A percentile compares a stretch with the other conserved stretches of the same genome.
These are phyloP conservation scores for Altica lythri DNA, from an alignment of 2,888 invertebrate genomes.

Conservation along the genomic window DNA sequence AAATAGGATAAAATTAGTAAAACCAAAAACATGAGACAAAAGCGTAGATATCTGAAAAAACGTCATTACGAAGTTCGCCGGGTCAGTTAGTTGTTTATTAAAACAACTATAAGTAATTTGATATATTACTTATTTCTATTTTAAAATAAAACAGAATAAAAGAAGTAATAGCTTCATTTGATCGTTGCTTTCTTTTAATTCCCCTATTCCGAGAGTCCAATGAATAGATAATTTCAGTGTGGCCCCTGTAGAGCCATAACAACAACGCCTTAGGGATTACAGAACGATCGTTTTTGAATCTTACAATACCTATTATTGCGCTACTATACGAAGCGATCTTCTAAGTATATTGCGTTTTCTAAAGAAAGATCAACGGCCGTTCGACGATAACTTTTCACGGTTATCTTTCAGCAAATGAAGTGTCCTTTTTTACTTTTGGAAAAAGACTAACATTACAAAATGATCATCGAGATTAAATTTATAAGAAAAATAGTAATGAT, in stretches of 20 bases:
- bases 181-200: slow-evolving; percentile 11
- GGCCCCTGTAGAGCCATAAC: slow-evolving; percentile 24
- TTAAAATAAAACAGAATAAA: not conserved
- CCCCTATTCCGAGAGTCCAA: not conserved
- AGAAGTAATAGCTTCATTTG: not conserved
- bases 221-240: slow-evolving; percentile 14
- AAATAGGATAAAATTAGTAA: too few species aligned
- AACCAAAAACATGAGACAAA: too few species aligned
- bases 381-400: slow-evolving; percentile 39
- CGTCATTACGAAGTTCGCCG: too few species aligned
- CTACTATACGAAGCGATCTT: slow-evolving; percentile 38
- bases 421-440: too few species aligned
- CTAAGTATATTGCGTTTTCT: slow-evolving; percentile 53
- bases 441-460: too few species aligned
- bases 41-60: too few species aligned
- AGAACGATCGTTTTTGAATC: slow-evolving; percentile 46
- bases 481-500: too few species aligned
- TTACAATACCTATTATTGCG: slow-evolving; percentile 54
- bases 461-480: too few species aligned
- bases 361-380: slow-evolving; percentile 49
- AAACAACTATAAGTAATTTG: too few species aligned
- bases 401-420: slow-evolving; percentile 14
- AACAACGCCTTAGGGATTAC: slow-evolving; percentile 27
- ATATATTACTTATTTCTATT: too few species aligned
- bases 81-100: too few species aligned